Conservation (phyloP, 2,888 invertebrate species). For the Tenthredo scrophulariae region DNA sequence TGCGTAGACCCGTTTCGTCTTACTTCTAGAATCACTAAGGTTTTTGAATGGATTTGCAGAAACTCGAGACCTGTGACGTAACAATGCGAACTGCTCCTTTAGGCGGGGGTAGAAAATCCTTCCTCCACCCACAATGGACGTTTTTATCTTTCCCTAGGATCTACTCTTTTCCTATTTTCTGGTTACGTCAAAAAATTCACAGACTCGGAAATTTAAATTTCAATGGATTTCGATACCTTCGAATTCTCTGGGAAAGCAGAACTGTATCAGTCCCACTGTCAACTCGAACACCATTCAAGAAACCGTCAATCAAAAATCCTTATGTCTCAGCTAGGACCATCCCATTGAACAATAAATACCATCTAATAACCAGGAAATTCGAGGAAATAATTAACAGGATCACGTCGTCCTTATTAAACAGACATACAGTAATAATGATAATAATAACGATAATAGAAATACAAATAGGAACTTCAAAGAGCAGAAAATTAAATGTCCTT, state of each 20-base stretch:
- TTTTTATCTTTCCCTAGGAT: conserved; percentile 68
- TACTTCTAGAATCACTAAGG: conserved; percentile 68
- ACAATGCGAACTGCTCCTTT: conserved; percentile 73
- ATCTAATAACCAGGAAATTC: neutral
- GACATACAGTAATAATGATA: neutral
- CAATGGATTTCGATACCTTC: conserved; percentile 32
- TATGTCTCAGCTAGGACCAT: neutral
- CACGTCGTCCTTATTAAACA: neutral
- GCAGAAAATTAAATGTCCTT: conserved; percentile 42
- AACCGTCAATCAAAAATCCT: neutral
- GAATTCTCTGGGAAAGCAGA: conserved; percentile 19
- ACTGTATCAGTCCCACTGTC: conserved; percentile 11
- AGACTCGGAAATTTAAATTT: conserved; percentile 44
- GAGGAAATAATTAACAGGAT: neutral
- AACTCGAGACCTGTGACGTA: conserved; percentile 73
- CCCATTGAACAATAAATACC: neutral
- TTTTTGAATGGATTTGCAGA: conserved; percentile 69
- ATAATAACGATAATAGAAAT: neutral
- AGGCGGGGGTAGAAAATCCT: conserved; percentile 66
- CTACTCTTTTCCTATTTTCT: conserved; percentile 59
- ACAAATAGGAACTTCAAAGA: neutral
- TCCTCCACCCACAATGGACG: conserved; percentile 69
- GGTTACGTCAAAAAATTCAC: conserved; percentile 45
- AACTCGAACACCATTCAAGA: neutral
- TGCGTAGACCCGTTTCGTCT: conserved; percentile 72